These are phyloP conservation scores for Dromaius novaehollandiae DNA, from an alignment of 2,113 vertebrate genomes.

Conservation along the genomic window DNA sequence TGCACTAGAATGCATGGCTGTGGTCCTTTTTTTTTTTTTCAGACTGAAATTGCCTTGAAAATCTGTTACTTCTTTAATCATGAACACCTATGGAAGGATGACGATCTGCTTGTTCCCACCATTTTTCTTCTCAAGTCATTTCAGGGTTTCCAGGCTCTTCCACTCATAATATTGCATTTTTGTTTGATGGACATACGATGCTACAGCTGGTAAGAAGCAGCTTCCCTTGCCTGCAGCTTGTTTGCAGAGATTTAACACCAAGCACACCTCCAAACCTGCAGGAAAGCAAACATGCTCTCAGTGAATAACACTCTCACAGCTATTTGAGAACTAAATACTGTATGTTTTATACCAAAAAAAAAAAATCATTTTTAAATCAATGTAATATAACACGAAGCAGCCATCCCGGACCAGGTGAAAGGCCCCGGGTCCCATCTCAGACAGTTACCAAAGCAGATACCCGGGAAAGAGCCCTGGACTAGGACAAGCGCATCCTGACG, in stretches of 20 bases:
- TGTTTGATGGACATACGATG: not conserved
- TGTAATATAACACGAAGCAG: not conserved
- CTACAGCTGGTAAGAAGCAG: not conserved
- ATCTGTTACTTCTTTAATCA: not conserved
- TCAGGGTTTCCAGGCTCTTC: not conserved
- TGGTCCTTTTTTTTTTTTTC: not conserved
- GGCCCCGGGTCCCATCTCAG: not conserved
- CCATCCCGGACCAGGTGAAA: not conserved
- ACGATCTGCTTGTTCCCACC: rapidly evolving
- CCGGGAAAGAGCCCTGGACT: not conserved
- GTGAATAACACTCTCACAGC: not conserved
- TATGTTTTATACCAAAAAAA: too few species aligned
- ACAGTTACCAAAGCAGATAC: not conserved
- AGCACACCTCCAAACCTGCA: not conserved
- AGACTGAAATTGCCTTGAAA: rapidly evolving
- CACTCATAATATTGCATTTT: rapidly evolving
- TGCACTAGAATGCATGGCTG: not conserved
- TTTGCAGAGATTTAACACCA: not conserved
- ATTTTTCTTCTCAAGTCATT: not conserved
- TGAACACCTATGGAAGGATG: not conserved
- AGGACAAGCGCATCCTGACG: not conserved
- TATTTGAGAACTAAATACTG: not conserved
- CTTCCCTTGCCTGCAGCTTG: not conserved
- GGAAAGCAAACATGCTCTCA: rapidly evolving
- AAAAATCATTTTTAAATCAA: not conserved